Evolutionary conservation across 2,113 vertebrate species (phyloP).

Genomic region (Hippocampus comes): DNA sequence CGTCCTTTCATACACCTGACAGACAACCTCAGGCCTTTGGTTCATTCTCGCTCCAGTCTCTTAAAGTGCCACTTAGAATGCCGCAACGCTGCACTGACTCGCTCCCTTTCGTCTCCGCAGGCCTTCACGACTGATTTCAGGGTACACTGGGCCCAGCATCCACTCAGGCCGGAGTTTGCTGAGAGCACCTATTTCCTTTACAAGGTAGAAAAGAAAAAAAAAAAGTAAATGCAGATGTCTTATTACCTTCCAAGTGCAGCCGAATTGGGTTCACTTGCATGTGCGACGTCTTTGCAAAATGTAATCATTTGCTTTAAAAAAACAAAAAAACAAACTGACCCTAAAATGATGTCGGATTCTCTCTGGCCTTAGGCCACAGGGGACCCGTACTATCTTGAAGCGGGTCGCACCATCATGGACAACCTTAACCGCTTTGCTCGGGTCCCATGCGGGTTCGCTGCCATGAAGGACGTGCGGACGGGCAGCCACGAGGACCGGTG

Average conservation of each 20-base stretch:
- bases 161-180: slow-evolving; percentile 95
- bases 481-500: slow-evolving; percentile 98
- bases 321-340: background rate
- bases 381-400: slow-evolving; percentile 96
- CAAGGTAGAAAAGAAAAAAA: slow-evolving; percentile 77
- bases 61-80: background rate
- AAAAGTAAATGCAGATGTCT: background rate
- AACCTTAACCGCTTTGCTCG: slow-evolving; percentile 96
- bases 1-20: no score
- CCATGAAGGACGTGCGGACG: slow-evolving; percentile 97
- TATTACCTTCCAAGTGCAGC: no score
- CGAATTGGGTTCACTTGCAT: no score
- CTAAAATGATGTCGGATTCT: background rate
- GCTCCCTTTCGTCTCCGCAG: slow-evolving; percentile 62
- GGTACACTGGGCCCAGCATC: slow-evolving; percentile 98
- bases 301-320: no score
- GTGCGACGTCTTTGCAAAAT: no score
- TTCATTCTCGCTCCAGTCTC: slow-evolving; percentile 11
- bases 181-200: slow-evolving; percentile 99
- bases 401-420: slow-evolving; percentile 92
- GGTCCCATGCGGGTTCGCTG: slow-evolving; percentile 95
- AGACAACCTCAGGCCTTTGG: background rate
- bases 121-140: slow-evolving; percentile 99
- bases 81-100: slow-evolving; percentile 22
- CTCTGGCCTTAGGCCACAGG: slow-evolving; percentile 82